phyloP scores from a whole-genome alignment of 2,888 invertebrate genomes.

The Lasioglossum malachurum region DNA sequence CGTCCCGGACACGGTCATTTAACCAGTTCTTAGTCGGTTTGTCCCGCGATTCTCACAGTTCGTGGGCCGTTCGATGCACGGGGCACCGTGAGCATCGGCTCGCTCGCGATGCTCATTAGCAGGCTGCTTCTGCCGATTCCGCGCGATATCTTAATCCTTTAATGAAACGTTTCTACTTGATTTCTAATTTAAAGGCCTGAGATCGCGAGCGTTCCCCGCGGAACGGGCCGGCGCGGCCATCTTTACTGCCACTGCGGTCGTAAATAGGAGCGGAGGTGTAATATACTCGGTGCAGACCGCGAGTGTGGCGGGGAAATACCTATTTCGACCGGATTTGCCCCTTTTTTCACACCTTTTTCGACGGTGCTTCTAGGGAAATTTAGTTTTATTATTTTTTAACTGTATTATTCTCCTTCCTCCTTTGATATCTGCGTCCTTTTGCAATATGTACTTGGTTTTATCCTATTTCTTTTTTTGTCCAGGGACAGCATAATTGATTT shows the following conservation, averaged over 20 bases:
- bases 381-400: no score
- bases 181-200: constrained; percentile 49
- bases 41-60: constrained; percentile 59
- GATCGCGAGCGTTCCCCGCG: constrained; percentile 43
- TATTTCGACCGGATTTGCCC: neutral
- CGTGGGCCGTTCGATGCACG: constrained; percentile 12
- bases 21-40: constrained; percentile 42
- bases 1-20: constrained; percentile 7
- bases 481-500: no score
- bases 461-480: no score
- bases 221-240: neutral
- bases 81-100: constrained; percentile 39
- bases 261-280: constrained; percentile 28
- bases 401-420: no score
- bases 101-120: constrained; percentile 63
- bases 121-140: constrained; percentile 41
- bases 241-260: constrained; percentile 20
- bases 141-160: constrained; percentile 65
- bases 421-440: no score
- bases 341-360: neutral
- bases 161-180: constrained; percentile 53
- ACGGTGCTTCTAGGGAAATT: neutral
- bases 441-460: no score
- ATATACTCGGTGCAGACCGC: constrained; percentile 21
- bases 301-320: neutral